These are phyloP conservation scores for Sternarchorhynchus goeldii DNA, from an alignment of 2,797 vertebrate genomes.

Conservation along the genomic window DNA sequence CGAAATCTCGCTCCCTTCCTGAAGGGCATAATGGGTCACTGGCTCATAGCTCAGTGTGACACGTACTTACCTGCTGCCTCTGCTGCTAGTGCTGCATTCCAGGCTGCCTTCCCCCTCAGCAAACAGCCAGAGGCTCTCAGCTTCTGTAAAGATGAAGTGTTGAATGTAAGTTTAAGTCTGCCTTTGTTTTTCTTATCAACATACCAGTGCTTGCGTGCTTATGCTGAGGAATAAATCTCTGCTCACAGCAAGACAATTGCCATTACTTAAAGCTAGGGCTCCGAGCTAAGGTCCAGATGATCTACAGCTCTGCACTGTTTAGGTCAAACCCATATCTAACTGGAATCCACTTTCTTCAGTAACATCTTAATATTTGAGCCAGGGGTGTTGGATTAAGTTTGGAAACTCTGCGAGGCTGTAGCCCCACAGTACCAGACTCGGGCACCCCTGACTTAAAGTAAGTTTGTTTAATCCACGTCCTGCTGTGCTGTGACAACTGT, in stretches of 20 bases:
- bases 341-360: too few relatives aligned
- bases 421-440: too few relatives aligned
- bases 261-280: too few relatives aligned
- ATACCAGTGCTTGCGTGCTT: not conserved
- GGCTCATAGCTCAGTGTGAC: constrained; percentile 96
- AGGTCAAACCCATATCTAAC: too few relatives aligned
- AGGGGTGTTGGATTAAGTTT: too few relatives aligned
- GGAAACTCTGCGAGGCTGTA: too few relatives aligned
- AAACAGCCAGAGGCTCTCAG: constrained; percentile 93
- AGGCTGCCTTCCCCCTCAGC: constrained; percentile 88
- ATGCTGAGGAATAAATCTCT: not conserved
- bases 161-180: constrained; percentile 80
- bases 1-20: constrained; percentile 93
- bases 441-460: not conserved
- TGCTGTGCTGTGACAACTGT: not conserved
- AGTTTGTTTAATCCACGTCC: not conserved
- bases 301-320: too few relatives aligned
- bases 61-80: constrained; percentile 89
- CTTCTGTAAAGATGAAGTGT: constrained; percentile 95
- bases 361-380: too few relatives aligned
- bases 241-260: not conserved
- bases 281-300: too few relatives aligned
- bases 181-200: constrained; percentile 1
- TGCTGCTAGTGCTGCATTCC: constrained; percentile 88
- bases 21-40: constrained; percentile 96